Percentiles rank a stretch among this genome's conserved stretches.
These are phyloP conservation scores for Linhomoeus sp. DNA, from an alignment of 2,888 invertebrate species.

Conservation along the genomic window DNA sequence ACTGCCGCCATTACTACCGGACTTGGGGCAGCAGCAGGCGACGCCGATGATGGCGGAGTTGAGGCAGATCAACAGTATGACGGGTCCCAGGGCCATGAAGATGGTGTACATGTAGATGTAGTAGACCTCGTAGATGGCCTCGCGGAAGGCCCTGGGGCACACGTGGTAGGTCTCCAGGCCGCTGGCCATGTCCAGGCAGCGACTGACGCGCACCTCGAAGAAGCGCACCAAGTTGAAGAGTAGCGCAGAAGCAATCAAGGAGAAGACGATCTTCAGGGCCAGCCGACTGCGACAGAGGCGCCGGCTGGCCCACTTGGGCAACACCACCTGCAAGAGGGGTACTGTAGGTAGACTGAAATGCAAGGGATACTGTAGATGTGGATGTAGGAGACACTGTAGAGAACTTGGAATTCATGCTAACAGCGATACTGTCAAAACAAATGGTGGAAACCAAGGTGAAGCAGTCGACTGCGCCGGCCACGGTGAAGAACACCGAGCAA, in stretches of 20 bases:
- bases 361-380: too few relatives aligned
- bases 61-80: constrained; percentile 16
- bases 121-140: constrained; percentile 9
- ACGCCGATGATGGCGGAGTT: too few relatives aligned
- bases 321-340: constrained; percentile 10
- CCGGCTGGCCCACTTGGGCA: constrained; percentile 12
- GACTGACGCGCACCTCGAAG: constrained; percentile 12
- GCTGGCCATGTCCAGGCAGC: neutral
- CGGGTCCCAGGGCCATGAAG: constrained; percentile 22
- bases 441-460: constrained; percentile 23
- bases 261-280: constrained; percentile 8
- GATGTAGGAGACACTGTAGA: too few relatives aligned
- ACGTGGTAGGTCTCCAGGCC: neutral
- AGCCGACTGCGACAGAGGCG: constrained; percentile 10
- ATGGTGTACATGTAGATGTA: constrained; percentile 22
- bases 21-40: too few relatives aligned
- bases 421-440: too few relatives aligned
- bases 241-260: constrained; percentile 16
- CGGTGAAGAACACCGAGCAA: constrained; percentile 25
- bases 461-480: constrained; percentile 24
- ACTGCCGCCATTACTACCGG: too few relatives aligned
- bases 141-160: neutral
- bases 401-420: too few relatives aligned
- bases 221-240: constrained; percentile 23
- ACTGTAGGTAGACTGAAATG: too few relatives aligned